These are phyloP conservation scores for Sturnira hondurensis DNA, from an alignment of 2,113 vertebrate genomes.

Conservation along the genomic window DNA sequence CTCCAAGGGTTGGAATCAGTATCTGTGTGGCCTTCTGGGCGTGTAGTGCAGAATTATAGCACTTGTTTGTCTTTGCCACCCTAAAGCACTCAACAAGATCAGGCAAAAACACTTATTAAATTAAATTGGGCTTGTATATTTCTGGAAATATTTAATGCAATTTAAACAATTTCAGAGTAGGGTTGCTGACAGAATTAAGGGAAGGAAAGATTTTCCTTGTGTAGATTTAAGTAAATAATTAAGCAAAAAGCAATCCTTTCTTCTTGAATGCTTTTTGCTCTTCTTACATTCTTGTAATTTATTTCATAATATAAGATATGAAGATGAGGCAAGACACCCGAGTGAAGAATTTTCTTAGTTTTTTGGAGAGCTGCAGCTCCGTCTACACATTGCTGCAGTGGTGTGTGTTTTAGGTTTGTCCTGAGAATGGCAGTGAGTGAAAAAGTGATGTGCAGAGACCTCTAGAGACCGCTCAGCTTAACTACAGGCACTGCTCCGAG, in stretches of 20 bases:
- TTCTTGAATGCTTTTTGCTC: background rate
- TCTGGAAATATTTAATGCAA: background rate
- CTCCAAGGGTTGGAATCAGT: background rate
- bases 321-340: background rate
- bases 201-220: background rate
- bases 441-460: constrained; percentile 82
- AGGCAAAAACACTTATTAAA: background rate
- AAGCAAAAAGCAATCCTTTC: background rate
- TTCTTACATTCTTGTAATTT: background rate
- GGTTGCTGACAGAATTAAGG: background rate
- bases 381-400: background rate
- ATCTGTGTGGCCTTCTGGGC: background rate
- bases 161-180: background rate
- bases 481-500: constrained; percentile 62
- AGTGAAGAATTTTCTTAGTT: background rate
- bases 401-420: background rate
- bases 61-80: background rate
- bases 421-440: background rate
- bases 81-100: background rate
- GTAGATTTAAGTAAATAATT: background rate
- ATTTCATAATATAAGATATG: background rate
- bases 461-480: constrained; percentile 78
- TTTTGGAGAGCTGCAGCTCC: background rate
- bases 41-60: background rate
- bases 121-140: background rate